phyloP scores from a whole-genome alignment of 2,113 vertebrate genomes.

The Ageneiosus marmoratus region DNA sequence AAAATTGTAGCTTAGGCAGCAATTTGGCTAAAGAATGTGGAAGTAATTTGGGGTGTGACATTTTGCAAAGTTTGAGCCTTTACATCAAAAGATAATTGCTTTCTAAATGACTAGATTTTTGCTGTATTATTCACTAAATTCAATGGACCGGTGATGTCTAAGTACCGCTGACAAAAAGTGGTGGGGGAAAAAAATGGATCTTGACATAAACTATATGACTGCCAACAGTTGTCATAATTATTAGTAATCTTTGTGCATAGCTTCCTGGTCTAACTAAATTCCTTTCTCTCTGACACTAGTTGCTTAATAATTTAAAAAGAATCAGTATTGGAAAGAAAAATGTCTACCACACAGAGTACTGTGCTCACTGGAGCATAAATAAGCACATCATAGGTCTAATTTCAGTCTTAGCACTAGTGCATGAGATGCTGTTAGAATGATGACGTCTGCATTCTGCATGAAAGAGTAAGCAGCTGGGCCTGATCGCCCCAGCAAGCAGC shows the following conservation, averaged over 20 bases:
- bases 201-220: too few relatives aligned
- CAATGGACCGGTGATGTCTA: too few relatives aligned
- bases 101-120: too few relatives aligned
- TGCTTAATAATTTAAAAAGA: neutral
- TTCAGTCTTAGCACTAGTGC: neutral
- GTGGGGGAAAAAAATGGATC: too few relatives aligned
- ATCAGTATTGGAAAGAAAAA: neutral
- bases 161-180: too few relatives aligned
- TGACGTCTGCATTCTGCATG: conserved; percentile 8
- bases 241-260: neutral
- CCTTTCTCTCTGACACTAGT: neutral
- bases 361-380: neutral
- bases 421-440: neutral
- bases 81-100: too few relatives aligned
- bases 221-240: neutral
- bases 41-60: too few relatives aligned
- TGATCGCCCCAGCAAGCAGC: conserved; percentile 2
- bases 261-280: neutral
- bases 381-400: neutral
- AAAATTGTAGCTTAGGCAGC: too few relatives aligned
- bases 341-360: neutral
- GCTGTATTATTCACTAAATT: too few relatives aligned
- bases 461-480: conserved; percentile 14
- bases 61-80: too few relatives aligned
- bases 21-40: too few relatives aligned